These are phyloP conservation scores for Sceloporus undulatus DNA, from an alignment of 2,113 vertebrate genomes.

Conservation along the genomic window DNA sequence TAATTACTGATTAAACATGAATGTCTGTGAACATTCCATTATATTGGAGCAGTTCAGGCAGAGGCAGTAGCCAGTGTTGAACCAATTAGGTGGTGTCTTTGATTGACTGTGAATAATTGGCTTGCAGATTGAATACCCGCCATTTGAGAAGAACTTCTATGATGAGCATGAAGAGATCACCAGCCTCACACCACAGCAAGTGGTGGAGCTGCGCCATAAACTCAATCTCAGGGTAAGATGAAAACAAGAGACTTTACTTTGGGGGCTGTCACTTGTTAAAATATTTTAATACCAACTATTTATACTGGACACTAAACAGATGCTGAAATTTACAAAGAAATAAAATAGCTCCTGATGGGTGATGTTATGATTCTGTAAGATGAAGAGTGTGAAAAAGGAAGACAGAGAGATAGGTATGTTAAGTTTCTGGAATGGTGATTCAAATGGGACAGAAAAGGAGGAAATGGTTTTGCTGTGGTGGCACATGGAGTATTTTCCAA, in stretches of 20 bases:
- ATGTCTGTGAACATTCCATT: neutral
- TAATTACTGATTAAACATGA: neutral
- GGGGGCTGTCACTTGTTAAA: neutral
- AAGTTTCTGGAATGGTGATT: neutral
- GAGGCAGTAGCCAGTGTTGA: neutral
- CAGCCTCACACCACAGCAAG: slow-evolving; percentile 85
- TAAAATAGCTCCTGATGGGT: neutral
- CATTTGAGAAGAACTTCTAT: slow-evolving; percentile 98
- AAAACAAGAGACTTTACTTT: neutral
- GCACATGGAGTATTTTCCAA: neutral
- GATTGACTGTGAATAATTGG: slow-evolving; percentile 70
- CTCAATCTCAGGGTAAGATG: slow-evolving; percentile 91
- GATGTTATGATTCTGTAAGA: neutral
- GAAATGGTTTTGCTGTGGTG: neutral
- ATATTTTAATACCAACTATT: neutral
- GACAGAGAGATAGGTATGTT: neutral
- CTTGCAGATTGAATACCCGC: slow-evolving; percentile 93
- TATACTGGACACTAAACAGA: neutral
- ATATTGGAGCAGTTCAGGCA: neutral
- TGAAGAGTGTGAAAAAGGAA: neutral
- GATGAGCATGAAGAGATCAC: slow-evolving; percentile 95
- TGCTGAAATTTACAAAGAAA: neutral
- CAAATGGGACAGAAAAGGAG: neutral
- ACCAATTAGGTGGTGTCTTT: slow-evolving; percentile 34
- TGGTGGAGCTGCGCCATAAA: slow-evolving; percentile 92